Percentiles rank a stretch among this genome's conserved stretches.
Conservation (phyloP, 1,140 invertebrate species). For the Camponotus pennsylvanicus region DNA sequence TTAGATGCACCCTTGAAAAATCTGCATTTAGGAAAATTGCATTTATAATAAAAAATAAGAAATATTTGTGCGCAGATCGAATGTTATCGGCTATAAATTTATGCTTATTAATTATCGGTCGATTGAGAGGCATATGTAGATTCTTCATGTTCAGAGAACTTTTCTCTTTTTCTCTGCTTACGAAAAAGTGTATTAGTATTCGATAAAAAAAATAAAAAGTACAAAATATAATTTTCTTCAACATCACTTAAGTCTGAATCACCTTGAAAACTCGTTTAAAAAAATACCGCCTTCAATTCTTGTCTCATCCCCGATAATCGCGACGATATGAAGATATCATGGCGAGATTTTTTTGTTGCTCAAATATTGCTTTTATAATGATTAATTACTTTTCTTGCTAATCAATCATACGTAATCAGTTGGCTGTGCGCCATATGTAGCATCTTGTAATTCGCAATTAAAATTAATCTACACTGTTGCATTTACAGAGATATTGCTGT, state of each 20-base stretch:
- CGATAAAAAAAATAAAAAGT: background rate
- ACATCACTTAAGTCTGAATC: background rate
- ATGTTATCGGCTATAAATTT: background rate
- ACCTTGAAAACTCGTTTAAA: constrained; percentile 32
- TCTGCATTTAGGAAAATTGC: background rate
- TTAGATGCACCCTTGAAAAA: constrained; percentile 40
- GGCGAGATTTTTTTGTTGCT: background rate
- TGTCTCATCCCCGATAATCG: background rate
- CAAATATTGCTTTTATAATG: background rate
- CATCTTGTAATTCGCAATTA: background rate
- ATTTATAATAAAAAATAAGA: background rate
- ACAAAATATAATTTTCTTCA: background rate
- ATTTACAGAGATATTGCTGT: background rate
- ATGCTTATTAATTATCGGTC: constrained; percentile 6
- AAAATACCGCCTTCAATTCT: background rate
- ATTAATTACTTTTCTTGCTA: background rate
- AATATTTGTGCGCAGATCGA: background rate
- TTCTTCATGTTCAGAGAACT: background rate
- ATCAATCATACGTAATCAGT: background rate
- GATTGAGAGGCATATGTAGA: background rate
- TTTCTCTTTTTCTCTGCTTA: background rate
- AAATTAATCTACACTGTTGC: background rate
- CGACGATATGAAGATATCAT: background rate
- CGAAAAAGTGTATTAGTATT: background rate
- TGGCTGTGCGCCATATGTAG: background rate